phyloP scores from a whole-genome alignment of 2,797 vertebrate species.

The Eulemur mongoz region DNA sequence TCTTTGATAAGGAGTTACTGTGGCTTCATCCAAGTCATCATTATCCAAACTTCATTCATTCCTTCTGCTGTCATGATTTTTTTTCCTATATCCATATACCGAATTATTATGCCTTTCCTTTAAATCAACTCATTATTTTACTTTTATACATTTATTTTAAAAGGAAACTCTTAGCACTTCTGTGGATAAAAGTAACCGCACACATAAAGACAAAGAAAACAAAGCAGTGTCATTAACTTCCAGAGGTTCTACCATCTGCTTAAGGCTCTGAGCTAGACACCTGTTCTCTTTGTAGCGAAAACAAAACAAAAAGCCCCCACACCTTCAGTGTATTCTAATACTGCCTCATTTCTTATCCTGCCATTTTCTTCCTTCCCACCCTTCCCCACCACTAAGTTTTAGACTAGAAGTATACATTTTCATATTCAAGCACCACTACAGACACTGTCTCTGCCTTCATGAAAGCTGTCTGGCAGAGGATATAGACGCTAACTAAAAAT shows the following conservation, averaged over 20 bases:
- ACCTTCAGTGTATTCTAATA: not conserved
- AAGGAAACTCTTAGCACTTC: conserved; percentile 1
- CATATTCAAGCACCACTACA: not conserved
- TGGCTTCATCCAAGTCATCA: not conserved
- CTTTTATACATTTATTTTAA: not conserved
- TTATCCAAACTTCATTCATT: not conserved
- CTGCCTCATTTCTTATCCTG: not conserved
- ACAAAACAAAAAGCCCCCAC: not conserved
- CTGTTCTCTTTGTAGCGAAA: not conserved
- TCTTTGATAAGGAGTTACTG: not conserved
- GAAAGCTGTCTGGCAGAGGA: not conserved
- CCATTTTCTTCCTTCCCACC: not conserved
- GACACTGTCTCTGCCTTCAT: not conserved
- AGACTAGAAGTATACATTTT: not conserved
- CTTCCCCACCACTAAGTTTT: not conserved
- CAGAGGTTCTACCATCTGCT: not conserved
- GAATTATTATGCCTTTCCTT: not conserved
- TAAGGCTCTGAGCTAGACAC: not conserved
- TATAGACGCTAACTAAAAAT: not conserved
- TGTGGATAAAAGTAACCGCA: not conserved
- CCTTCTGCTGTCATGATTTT: not conserved
- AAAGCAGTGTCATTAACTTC: not conserved
- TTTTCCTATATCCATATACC: not conserved
- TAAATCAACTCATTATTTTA: conserved; percentile 22
- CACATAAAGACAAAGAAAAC: not conserved